Evolutionary conservation across 1,140 invertebrate species (phyloP), one percentile per base, ranked within the genome.

Genomic region (Eriocheir sinensis): DNA sequence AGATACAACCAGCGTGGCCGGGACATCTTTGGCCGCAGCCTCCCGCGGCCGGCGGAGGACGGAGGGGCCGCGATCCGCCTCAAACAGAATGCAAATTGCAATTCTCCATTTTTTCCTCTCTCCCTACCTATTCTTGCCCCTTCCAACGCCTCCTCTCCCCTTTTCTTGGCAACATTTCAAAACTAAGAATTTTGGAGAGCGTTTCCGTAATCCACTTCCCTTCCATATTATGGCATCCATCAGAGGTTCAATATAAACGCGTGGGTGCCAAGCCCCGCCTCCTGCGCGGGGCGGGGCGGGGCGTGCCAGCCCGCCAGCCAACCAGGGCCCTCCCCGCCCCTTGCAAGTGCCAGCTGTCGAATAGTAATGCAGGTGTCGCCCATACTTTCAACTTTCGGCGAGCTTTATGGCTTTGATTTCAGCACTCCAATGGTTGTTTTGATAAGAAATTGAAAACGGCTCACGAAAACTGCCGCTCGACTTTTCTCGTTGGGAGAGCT

Each of bases 321-420:
- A 94, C 91, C 89, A 81, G 79, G 3, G 38, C 3, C 93, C 30
- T 81, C 89, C 30, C 40, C 44, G 15, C 44, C 30, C 41, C n/a
- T 36, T 81, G 53, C n/a, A 94, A 27, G 80, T 94, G 93, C 93
- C 93, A 94, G 89, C 89, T 91, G 93, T 94, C 89, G 53, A 85
- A 91, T 80, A 53, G 72, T 85, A 91, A 91, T 92, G 44, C 93
- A 91, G 44, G 89, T 94, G 93, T 41, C 88, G 80, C n/a, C 93
- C 79, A 91, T 94, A 94, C 89, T 60, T 91, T 94, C 79, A 83
- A 85, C 93, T 94, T 85, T 83, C 36, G 86, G 30, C 41, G 17
- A 41, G 89, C 41, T 94, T 94, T 94, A 94, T 91, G 79, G 86
- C 93, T 91, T 91, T 91, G 93, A 94, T 94, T 94, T 94, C 93